Evolutionary conservation across 2,888 invertebrate species (phyloP), one percentile per base, ranked within the genome.

Genomic region (Phasia obesa): DNA sequence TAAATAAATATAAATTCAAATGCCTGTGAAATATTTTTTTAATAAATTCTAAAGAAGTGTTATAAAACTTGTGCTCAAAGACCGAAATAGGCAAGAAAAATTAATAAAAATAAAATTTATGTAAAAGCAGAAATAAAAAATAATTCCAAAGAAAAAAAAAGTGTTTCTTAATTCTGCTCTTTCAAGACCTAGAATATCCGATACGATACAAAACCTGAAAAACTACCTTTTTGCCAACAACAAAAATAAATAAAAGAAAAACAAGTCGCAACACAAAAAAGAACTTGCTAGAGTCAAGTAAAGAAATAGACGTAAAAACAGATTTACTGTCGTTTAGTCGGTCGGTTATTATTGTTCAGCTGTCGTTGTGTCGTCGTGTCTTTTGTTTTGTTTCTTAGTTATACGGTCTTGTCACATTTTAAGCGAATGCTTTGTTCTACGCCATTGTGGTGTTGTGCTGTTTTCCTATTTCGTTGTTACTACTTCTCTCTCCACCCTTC

Each of bases 171-270:
- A 84, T 55, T 57, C 84, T 85, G 85, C 82, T 85, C 85, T 86
- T 84, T n/a, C 84, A 74, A 75, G 53, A 83, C 69, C 78, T 81
- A 88, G 86, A 88, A 88, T 87, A 86, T 85, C 86, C 65, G 67
- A 49, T 79, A 47, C 75, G 49, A 25, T 44, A 31, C 9, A 84
- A 89, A 89, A 89, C 89, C 89, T 86, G 89, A 88, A 89, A 88
- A 86, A 88, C 90, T 86, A 89, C 90, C 51, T 83, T 79, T 89
- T 89, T 89, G 87, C 83, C 85, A 64, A 53, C 53, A 67, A 62
- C 62, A 69, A 35, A 11, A 25, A 64, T 13, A 85, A 27, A 84
- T 75, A 55, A 27, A 60, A 62, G 83, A 83, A 67, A 62, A 76
- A 73, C 76, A 69, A 42, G 31, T 23, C 9, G 25, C 42, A 77